These are phyloP conservation scores for Heliornis fulica DNA, from an alignment of 2,113 vertebrate genomes.

Conservation along the genomic window DNA sequence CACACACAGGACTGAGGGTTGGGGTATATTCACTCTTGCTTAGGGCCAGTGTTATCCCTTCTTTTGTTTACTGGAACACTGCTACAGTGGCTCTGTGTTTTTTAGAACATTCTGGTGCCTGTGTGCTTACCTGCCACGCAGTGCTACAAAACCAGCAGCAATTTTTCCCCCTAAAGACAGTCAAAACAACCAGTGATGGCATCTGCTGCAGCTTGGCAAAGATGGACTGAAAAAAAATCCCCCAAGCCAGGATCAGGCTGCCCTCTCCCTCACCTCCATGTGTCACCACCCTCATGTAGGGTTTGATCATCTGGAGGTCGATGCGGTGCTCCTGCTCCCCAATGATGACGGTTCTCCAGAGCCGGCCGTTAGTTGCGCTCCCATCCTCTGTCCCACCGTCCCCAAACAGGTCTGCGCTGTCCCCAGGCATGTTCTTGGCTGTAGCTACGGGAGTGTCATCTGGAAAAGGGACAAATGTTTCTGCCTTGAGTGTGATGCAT, in stretches of 20 bases:
- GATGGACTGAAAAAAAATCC: fast-evolving
- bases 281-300: conserved; percentile 93
- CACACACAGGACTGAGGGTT: background rate
- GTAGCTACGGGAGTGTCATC: conserved; percentile 94
- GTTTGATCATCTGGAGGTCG: conserved; percentile 95
- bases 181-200: fast-evolving
- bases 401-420: conserved; percentile 76
- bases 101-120: background rate
- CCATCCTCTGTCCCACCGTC: conserved; percentile 73
- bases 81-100: fast-evolving
- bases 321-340: conserved; percentile 97
- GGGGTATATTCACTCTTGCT: background rate
- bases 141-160: fast-evolving
- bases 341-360: conserved; percentile 95
- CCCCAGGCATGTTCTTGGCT: conserved; percentile 86
- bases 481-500: fast-evolving
- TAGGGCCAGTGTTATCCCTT: background rate
- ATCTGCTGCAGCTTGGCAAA: background rate
- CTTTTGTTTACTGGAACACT: no score
- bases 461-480: conserved; percentile 25
- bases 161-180: background rate
- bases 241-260: fast-evolving
- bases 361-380: conserved; percentile 79
- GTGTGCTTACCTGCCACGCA: background rate
- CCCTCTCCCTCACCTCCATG: conserved; percentile 83